Base-by-base conservation (phyloP, 2,888 invertebrate genomes). In the Bombylius discolor region DNA sequence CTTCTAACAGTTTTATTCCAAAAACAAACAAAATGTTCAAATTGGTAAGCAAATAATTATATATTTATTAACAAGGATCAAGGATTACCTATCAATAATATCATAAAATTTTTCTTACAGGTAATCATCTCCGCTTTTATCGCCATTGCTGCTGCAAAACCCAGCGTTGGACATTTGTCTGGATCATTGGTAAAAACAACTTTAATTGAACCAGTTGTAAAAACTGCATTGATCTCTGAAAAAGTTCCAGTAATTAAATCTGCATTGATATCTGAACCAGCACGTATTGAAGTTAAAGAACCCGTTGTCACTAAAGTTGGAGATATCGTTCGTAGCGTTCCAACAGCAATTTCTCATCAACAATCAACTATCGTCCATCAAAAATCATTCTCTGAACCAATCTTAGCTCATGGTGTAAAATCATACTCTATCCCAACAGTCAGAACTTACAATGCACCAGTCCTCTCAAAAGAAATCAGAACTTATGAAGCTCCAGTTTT, bases 321-420 rank as follows among this genome's bases (percentile, higher is more conserved):
- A 42, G 51, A 52, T 51, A 51, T 56, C 39, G 56, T 57, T 31
- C 52, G 56, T 56, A 55, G 54, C 47, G 49, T 59, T 13, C 59
- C 60, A 56, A 56, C 60, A 48, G 62, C 77, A 1, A 72, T 77
- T 0, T 78, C 78, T 8, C 77, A 77, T 53, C 77, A 78, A 61
- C 72, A 76, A 49, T 72, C 76, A 5, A 61, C 74, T 13, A 76
- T 77, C 59, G 65, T 76, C 8, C 74, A 70, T 54, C 68, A 71
- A 23, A 68, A 71, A 1, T 23, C 23, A 23, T 23, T 23, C 23
- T 2, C 23, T 23, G 23, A 23, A 23, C 23, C 23, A 23, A 23
- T 23, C 1, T 23, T 23, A 23, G 73, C 74, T 1, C 69, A 70
- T 5, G 53, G 60, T 55, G 57, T 61, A 31, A 60, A 60, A 23